phyloP scores from a whole-genome alignment of 2,888 invertebrate genomes.

The Ochlodes sylvanus region DNA sequence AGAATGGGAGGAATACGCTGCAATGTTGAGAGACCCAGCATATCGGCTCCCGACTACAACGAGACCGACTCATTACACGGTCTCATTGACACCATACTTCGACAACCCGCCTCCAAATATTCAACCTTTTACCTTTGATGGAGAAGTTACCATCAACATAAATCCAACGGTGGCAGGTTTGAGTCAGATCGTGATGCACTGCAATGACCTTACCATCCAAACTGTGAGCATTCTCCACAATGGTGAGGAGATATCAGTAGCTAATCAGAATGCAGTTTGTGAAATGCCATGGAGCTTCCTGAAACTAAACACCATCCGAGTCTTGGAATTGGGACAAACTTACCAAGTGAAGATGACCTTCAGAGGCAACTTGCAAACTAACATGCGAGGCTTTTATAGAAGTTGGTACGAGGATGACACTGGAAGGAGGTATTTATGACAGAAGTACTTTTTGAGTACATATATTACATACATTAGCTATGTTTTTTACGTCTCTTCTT shows the following conservation, averaged over 20 bases:
- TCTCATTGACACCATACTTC: conserved; percentile 81
- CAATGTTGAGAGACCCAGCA: conserved; percentile 56
- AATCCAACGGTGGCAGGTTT: conserved; percentile 50
- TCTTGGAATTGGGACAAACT: conserved; percentile 52
- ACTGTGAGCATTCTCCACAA: conserved; percentile 64
- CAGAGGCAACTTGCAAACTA: conserved; percentile 88
- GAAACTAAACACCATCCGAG: conserved; percentile 52
- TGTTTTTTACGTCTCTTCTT: too few species aligned
- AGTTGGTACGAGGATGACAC: conserved; percentile 89
- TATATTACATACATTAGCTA: too few species aligned
- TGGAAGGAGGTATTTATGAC: conserved; percentile 73
- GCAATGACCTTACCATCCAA: conserved; percentile 67
- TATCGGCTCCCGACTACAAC: conserved; percentile 80
- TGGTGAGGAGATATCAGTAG: conserved; percentile 47
- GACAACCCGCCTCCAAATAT: conserved; percentile 50
- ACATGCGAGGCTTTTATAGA: conserved; percentile 92
- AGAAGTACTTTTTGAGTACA: too few species aligned
- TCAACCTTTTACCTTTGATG: conserved; percentile 70
- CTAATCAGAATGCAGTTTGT: conserved; percentile 54
- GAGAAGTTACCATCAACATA: conserved; percentile 66
- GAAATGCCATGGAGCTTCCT: conserved; percentile 62
- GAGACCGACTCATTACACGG: conserved; percentile 79
- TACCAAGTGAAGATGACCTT: conserved; percentile 88
- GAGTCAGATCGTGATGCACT: conserved; percentile 68
- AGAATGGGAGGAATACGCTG: conserved; percentile 65